Base-by-base conservation (phyloP, 2,888 invertebrate genomes). In the Rhogogaster chlorosoma region DNA sequence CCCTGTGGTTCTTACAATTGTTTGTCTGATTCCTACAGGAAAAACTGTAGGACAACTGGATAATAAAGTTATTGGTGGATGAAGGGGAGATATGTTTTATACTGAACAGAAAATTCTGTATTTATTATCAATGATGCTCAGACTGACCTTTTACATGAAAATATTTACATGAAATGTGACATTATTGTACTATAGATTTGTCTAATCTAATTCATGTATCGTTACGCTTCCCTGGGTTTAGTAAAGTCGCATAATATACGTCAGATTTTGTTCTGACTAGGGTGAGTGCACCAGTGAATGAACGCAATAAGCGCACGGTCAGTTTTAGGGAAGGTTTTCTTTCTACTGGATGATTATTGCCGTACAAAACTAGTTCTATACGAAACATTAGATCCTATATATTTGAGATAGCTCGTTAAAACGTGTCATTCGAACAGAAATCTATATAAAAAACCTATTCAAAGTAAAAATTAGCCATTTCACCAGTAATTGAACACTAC, bases 91-190 rank as follows among this genome's bases (percentile, higher is more conserved):
- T 18, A n/a, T 53, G 18, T 7, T n/a, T n/a, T n/a, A 49, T 49
- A 49, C 18, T 73, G 45, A 45, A 38, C 42, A 38, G n/a, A 36
- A 36, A n/a, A 73, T 38, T 36, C 6, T 18, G 32, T 12, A 70
- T 70, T 70, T 70, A 70, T 70, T 70, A 32, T 70, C 26, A 36
- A 70, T 18, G 9, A 36, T 70, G 18, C 18, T 70, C 70, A 70
- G 70, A 18, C 36, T 70, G 36, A 70, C 29, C 36, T 70, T 70
- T 10, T 70, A 70, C 36, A n/a, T 36, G 36, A 12, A 70, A 36
- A 70, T 70, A 70, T 70, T 70, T 70, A 70, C 70, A 70, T 70
- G 26, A 70, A n/a, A 70, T 36, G 18, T 70, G 29, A 29, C 18
- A 70, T 18, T 70, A 70, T 70, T 32, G 70, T 70, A 70, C 70